Percentiles rank a stretch among this genome's conserved stretches.
Conservation (phyloP, 1,140 invertebrate species). For the Drosophila navojoa region DNA sequence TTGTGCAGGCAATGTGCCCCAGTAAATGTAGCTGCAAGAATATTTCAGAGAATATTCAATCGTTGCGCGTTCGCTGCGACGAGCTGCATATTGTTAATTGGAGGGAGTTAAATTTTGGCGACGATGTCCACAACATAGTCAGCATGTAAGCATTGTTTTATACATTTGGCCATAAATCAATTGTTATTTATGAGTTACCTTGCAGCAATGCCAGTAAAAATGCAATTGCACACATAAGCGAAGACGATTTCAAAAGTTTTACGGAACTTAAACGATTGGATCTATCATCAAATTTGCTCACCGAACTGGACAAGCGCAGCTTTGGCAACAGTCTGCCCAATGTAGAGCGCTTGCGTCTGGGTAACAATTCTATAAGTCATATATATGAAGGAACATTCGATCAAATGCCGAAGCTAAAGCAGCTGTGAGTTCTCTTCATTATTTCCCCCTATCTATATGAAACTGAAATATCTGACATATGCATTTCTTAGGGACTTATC, state of each 20-base stretch:
- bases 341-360: slow-evolving; percentile 88
- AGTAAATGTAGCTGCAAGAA: slow-evolving; percentile 75
- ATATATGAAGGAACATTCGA: slow-evolving; percentile 89
- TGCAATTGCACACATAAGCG: slow-evolving; percentile 89
- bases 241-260: slow-evolving; percentile 89
- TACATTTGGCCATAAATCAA: neutral
- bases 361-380: slow-evolving; percentile 88
- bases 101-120: slow-evolving; percentile 84
- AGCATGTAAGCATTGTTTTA: slow-evolving; percentile 82
- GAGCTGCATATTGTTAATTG: slow-evolving; percentile 80
- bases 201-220: slow-evolving; percentile 91
- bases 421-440: slow-evolving; percentile 87
- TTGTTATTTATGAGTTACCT: neutral
- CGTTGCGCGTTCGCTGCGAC: slow-evolving; percentile 84
- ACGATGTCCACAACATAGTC: slow-evolving; percentile 83
- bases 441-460: neutral
- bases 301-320: slow-evolving; percentile 86
- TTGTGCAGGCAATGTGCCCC: slow-evolving; percentile 59
- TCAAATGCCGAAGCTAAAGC: slow-evolving; percentile 87
- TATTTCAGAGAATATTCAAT: slow-evolving; percentile 72
- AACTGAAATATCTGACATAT: neutral
- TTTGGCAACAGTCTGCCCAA: slow-evolving; percentile 86
- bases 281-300: slow-evolving; percentile 88
- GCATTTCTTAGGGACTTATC: slow-evolving; percentile 87
- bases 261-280: slow-evolving; percentile 88